A percentile compares a stretch with the other conserved stretches of the same genome.
Conservation (phyloP, 2,797 vertebrate genomes). For the Ispidina lecontei region DNA sequence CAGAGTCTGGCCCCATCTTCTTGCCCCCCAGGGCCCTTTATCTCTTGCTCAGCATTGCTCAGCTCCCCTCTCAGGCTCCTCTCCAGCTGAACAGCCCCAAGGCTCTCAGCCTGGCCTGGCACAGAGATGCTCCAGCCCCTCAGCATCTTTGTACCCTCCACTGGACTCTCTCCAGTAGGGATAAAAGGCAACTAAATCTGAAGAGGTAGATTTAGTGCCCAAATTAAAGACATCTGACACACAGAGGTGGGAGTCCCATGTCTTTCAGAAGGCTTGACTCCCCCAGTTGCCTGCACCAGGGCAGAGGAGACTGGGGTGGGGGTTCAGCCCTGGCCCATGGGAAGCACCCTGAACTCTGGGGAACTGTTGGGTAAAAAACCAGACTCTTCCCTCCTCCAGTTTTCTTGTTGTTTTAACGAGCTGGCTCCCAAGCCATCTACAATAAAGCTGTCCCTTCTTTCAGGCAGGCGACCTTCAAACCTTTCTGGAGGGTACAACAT, state of each 20-base stretch:
- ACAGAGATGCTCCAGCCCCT: background rate
- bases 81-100: background rate
- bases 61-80: too few relatives aligned
- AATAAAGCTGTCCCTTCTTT: background rate
- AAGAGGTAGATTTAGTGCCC: background rate
- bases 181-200: background rate
- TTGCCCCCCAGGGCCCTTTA: too few relatives aligned
- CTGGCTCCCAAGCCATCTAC: background rate
- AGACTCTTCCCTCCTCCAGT: background rate
- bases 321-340: background rate
- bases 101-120: background rate
- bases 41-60: too few relatives aligned
- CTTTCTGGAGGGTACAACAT: background rate
- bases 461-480: slow-evolving; percentile 21
- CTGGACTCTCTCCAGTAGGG: background rate
- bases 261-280: background rate
- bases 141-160: background rate
- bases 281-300: fast-evolving
- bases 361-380: background rate
- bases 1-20: too few relatives aligned
- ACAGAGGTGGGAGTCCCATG: fast-evolving
- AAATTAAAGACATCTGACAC: fast-evolving
- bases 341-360: background rate
- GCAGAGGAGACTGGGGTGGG: too few relatives aligned
- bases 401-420: background rate